Base-by-base conservation (phyloP, 2,888 invertebrate species). In the Synergus gifuensis region DNA sequence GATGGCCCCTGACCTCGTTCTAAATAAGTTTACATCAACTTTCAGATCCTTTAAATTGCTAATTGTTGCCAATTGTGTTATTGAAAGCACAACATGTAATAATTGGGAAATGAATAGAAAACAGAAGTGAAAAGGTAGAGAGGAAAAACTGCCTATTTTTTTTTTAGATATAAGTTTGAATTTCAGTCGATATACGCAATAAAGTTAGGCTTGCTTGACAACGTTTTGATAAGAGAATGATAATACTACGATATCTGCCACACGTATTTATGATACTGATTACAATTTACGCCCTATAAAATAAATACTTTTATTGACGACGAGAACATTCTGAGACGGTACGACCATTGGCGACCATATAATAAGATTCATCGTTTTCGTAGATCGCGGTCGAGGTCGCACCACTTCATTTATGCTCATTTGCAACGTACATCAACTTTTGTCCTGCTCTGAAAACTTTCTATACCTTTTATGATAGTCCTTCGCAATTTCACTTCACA, bases 31-130 rank as follows among this genome's bases (percentile, higher is more conserved):
- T 67, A 14, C 46, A 46, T 46, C 46, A 67, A 67, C 67, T 67
- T 67, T 67, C 28, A 46, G 67, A 22, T 67, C 46, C 46, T 67
- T 67, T 46, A 67, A 67, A 67, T 67, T 67, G 46, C 67, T 67
- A 46, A 67, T 67, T 67, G 44, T n/a, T 8, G n/a, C 54, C 54
- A n/a, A n/a, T 54, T 54, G 54, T 54, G 2, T 54, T 54, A n/a
- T 54, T 54, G n/a, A 54, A 54, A n/a, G n/a, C 9, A 54, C 0
- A 18, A 7, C 36, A 36, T 36, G 36, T 36, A 4, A 36, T 36
- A 7, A 36, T 36, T 36, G 36, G 64, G 40, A 40, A 64, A 18
- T 46, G 11, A 44, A 22, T n/a, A 18, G 8, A 22, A 67, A 46
- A 66, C 42, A 67, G 14, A 67, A 67, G 5, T 67, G 28, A 22